Evolutionary conservation across 2,888 invertebrate genomes (phyloP).

Genomic region (Lissonota sp.): DNA sequence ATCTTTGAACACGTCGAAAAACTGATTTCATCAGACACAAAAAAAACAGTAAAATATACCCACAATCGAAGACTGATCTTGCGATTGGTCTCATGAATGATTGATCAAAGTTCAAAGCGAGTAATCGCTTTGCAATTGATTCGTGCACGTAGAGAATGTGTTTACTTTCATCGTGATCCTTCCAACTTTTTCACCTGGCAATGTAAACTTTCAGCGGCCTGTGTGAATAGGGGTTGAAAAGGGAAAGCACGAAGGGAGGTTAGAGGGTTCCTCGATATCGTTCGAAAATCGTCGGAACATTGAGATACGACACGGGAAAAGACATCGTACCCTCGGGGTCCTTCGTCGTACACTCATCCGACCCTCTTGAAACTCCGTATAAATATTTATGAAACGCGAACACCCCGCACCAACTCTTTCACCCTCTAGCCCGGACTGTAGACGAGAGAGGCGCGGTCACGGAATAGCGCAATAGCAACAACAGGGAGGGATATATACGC

Average conservation of each 20-base stretch:
- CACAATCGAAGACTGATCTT: too few species aligned
- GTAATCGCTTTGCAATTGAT: background rate
- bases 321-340: slow-evolving; percentile 45
- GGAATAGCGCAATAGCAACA: slow-evolving; percentile 54
- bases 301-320: slow-evolving; percentile 47
- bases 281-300: slow-evolving; percentile 20
- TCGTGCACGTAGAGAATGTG: background rate
- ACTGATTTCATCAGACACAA: too few species aligned
- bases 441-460: slow-evolving; percentile 20
- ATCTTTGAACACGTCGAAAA: too few species aligned
- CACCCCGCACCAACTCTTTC: slow-evolving; percentile 10
- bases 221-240: background rate
- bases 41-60: too few species aligned
- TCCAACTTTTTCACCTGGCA: background rate
- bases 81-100: background rate
- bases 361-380: slow-evolving; percentile 32
- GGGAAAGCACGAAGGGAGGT: background rate
- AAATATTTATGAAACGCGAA: slow-evolving; percentile 61
- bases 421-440: slow-evolving; percentile 19
- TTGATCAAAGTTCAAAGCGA: too few species aligned
- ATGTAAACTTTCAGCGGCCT: background rate
- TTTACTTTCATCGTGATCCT: background rate
- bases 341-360: slow-evolving; percentile 20
- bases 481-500: slow-evolving; percentile 40
- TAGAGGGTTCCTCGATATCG: background rate